Percentiles rank a stretch among this genome's conserved stretches.
Evolutionary conservation across 2,888 invertebrate species (phyloP).

Genomic region (Andrena bicolor): DNA sequence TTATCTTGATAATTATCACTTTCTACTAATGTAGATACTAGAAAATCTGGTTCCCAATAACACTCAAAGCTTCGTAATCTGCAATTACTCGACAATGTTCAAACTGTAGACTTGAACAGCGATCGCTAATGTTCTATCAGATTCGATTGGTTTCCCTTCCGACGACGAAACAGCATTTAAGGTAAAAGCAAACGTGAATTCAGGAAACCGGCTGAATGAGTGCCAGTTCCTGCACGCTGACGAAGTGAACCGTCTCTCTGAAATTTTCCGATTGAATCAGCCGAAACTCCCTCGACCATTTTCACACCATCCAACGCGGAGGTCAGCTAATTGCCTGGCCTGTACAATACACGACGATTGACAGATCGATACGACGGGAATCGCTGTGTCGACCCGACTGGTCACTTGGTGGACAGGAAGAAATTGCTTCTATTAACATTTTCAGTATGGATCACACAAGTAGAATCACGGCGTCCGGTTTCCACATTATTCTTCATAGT

Average conservation of each 20-base stretch:
- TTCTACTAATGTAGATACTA: too few relatives aligned
- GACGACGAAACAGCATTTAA: conserved; percentile 72
- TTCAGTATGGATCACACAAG: neutral
- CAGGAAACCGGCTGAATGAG: conserved; percentile 66
- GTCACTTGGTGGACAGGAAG: neutral
- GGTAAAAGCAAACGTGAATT: conserved; percentile 75
- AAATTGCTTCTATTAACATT: neutral
- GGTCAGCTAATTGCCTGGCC: conserved; percentile 43
- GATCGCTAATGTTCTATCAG: conserved; percentile 34
- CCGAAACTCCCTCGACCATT: conserved; percentile 18
- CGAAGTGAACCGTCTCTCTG: conserved; percentile 45
- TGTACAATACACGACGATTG: conserved; percentile 38
- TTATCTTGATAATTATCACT: too few relatives aligned
- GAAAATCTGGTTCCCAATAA: too few relatives aligned
- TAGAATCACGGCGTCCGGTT: too few relatives aligned
- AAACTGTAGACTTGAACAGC: too few relatives aligned
- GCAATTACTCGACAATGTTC: too few relatives aligned
- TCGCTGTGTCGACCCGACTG: conserved; percentile 3
- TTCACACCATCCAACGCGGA: conserved; percentile 8
- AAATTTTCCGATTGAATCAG: conserved; percentile 49
- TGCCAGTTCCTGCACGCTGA: conserved; percentile 57
- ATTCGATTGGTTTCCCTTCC: conserved; percentile 65
- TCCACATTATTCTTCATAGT: neutral
- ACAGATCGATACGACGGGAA: conserved; percentile 14
- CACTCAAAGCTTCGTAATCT: too few relatives aligned